These are phyloP conservation scores for Apis dorsata DNA, from an alignment of 1,140 invertebrate genomes.

Conservation along the genomic window DNA sequence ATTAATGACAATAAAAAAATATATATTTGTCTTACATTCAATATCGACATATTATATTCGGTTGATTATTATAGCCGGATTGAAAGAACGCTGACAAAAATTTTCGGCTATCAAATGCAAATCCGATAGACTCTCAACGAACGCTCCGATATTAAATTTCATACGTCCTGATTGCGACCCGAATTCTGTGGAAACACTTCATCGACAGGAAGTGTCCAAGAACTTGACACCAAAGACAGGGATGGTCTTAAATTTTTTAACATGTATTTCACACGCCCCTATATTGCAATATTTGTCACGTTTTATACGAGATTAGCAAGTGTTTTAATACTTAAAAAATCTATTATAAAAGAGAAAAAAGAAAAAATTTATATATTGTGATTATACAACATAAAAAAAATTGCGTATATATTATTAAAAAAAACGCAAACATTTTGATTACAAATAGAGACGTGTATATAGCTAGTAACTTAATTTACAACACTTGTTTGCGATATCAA, in stretches of 20 bases:
- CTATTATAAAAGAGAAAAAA: too few species aligned
- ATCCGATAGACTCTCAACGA: conserved; percentile 37
- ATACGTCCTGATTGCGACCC: conserved; percentile 42
- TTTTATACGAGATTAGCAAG: too few species aligned
- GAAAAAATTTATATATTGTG: too few species aligned
- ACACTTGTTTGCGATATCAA: conserved; percentile 7
- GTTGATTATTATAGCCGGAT: conserved; percentile 9
- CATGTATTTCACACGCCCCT: too few species aligned
- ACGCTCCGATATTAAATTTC: conserved; percentile 46
- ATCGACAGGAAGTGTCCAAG: conserved; percentile 24
- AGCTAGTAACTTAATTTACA: conserved; percentile 32
- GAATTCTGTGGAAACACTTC: conserved; percentile 39
- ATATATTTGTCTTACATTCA: background rate
- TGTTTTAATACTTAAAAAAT: too few species aligned
- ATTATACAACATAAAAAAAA: too few species aligned
- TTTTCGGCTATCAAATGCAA: conserved; percentile 44
- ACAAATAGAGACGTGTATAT: conserved; percentile 14
- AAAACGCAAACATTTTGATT: conserved; percentile 19
- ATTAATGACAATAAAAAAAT: background rate
- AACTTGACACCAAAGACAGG: conserved; percentile 9
- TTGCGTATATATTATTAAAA: conserved; percentile 4
- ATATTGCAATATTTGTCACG: too few species aligned
- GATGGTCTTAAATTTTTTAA: background rate
- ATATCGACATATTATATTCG: background rate
- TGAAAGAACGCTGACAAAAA: background rate